A percentile compares a stretch with the other conserved stretches of the same genome.
Evolutionary conservation across 2,113 vertebrate genomes (phyloP).

Genomic region (Epinephelus cyanopodus): DNA sequence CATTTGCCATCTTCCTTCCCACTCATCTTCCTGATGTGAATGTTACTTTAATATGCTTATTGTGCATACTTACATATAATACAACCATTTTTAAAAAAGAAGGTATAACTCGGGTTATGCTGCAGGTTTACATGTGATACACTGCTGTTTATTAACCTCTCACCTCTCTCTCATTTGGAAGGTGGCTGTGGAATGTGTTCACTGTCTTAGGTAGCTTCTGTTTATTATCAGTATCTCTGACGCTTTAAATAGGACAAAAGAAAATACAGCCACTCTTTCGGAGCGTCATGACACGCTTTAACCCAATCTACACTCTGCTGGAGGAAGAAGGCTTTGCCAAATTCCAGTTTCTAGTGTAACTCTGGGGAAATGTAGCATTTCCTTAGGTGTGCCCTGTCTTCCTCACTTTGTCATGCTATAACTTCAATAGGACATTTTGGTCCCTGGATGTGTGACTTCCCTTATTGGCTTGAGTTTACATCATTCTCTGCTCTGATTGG

Average conservation of each 20-base stretch:
- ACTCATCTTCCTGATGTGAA: conserved; percentile 29
- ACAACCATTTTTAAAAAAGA: conserved; percentile 28
- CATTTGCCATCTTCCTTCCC: conserved; percentile 52
- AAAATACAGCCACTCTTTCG: neutral
- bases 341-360: conserved; percentile 30
- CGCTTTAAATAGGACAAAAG: conserved; percentile 1
- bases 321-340: conserved; percentile 14
- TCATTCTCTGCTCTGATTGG: conserved; percentile 39
- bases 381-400: conserved; percentile 50
- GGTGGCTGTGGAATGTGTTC: conserved; percentile 41
- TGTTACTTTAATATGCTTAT: conserved; percentile 8
- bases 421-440: conserved; percentile 50
- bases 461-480: conserved; percentile 16
- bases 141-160: conserved; percentile 28
- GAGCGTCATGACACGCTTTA: neutral
- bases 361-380: conserved; percentile 50
- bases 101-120: neutral
- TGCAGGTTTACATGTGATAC: conserved; percentile 26
- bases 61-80: conserved; percentile 49
- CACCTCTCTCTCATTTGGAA: conserved; percentile 18
- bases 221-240: conserved; percentile 5
- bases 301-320: neutral
- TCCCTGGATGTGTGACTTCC: conserved; percentile 9
- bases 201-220: conserved; percentile 8
- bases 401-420: conserved; percentile 61